Evolutionary conservation across 2,888 invertebrate genomes (phyloP).

Genomic region (Anthophora plumipes): DNA sequence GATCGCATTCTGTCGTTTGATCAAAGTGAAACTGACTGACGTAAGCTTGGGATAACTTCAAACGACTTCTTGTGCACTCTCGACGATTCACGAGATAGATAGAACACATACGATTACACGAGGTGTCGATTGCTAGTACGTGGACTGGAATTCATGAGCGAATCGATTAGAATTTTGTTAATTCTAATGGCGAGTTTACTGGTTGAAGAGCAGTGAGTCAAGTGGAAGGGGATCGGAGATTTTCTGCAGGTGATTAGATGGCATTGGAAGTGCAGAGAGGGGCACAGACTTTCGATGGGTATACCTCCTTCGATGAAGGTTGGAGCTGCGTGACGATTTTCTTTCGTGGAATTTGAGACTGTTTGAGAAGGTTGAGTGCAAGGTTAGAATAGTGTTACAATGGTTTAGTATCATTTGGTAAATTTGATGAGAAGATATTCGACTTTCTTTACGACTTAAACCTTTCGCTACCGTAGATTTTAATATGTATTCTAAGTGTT

Average conservation of each 20-base stretch:
- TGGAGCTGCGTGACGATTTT: not conserved
- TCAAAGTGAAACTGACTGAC: conserved; percentile 25
- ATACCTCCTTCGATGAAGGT: not conserved
- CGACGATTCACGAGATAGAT: too few relatives aligned
- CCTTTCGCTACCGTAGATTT: too few relatives aligned
- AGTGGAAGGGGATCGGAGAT: not conserved
- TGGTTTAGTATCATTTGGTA: too few relatives aligned
- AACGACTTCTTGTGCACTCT: too few relatives aligned
- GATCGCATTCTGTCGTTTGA: conserved; percentile 24
- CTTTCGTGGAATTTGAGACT: not conserved
- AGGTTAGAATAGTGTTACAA: too few relatives aligned
- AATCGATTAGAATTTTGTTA: conserved; percentile 37
- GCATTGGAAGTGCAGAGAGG: not conserved
- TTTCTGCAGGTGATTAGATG: conserved; percentile 15
- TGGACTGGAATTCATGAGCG: conserved; percentile 37
- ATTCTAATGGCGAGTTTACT: conserved; percentile 12
- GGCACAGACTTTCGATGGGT: not conserved
- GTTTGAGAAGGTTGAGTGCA: not conserved
- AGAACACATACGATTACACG: not conserved
- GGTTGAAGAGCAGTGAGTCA: conserved; percentile 7
- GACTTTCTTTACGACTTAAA: too few relatives aligned
- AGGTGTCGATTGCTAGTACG: conserved; percentile 35
- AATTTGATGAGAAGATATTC: too few relatives aligned
- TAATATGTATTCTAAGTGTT: too few relatives aligned
- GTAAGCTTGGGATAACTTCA: not conserved